Evolutionary conservation across 1,140 invertebrate genomes (phyloP), one percentile per base, ranked within the genome.

Genomic region (Protaetia brevitarsis): DNA sequence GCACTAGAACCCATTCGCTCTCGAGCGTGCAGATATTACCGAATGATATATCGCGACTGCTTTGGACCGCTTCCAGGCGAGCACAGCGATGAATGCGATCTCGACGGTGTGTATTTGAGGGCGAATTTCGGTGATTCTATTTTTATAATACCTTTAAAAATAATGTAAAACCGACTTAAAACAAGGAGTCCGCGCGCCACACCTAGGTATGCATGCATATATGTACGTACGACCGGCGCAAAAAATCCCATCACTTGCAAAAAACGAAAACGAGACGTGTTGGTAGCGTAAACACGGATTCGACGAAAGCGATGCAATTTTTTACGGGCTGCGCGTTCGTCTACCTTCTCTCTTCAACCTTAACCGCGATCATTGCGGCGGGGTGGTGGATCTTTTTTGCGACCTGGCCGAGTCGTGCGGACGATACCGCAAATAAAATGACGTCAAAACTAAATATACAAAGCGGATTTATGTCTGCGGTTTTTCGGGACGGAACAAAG

Each of bases 131-230:
- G 41, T 16, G 16, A 19, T n/a, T 13, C 41, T 51, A 51, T 51
- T 51, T 51, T 51, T 51, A 51, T 51, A 51, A 51, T 51, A 51
- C 41, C 41, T 51, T 51, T 51, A 51, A 51, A 51, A 19, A 51
- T 51, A 51, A 51, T 51, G 41, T 51, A 51, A n/a, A 51, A 51
- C 41, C 41, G 16, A 6, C 41, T 21, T 19, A 51, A 51, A 51
- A 51, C 19, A 51, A 51, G 26, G 26, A 51, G 19, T 19, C 16
- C 16, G 19, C n/a, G n/a, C n/a, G n/a, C n/a, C n/a, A 51, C 41
- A 19, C 41, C 41, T 51, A 51, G 21, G n/a, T n/a, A n/a, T n/a
- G n/a, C n/a, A n/a, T n/a, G n/a, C n/a, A n/a, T n/a, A n/a, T n/a
- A n/a, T n/a, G n/a, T n/a, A n/a, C n/a, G n/a, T n/a, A n/a, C n/a